Evolutionary conservation across 1,140 invertebrate genomes (phyloP).

Genomic region (Aphaenogaster rudis): DNA sequence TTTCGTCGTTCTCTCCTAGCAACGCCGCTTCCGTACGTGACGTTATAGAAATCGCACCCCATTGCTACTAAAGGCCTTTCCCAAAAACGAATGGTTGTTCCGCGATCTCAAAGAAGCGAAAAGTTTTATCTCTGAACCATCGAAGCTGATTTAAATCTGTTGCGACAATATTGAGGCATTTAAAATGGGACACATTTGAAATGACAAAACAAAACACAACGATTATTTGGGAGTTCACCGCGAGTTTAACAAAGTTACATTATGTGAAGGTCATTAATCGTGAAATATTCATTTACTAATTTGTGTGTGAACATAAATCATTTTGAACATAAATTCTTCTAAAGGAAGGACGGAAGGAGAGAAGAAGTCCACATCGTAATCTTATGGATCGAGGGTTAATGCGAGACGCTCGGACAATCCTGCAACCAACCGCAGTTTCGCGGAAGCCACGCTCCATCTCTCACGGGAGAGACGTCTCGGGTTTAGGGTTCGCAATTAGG

Average conservation of each 20-base stretch:
- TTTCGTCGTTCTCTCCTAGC: conserved; percentile 32
- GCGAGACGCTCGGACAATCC: conserved; percentile 24
- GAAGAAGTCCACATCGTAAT: not conserved
- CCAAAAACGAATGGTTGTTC: not conserved
- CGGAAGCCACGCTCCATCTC: conserved; percentile 34
- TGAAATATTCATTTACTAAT: conserved; percentile 9
- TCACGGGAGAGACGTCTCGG: conserved; percentile 44
- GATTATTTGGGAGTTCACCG: not conserved
- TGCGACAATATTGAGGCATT: not conserved
- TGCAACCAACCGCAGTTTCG: conserved; percentile 26
- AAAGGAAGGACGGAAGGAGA: not conserved
- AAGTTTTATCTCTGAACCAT: not conserved
- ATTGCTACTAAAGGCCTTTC: not conserved
- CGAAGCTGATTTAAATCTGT: conserved; percentile 8
- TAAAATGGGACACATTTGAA: not conserved
- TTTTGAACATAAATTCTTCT: not conserved
- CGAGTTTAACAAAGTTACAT: not conserved
- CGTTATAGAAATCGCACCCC: conserved; percentile 17
- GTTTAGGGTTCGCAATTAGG: conserved; percentile 56
- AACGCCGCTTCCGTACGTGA: conserved; percentile 21
- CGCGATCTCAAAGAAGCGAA: not conserved
- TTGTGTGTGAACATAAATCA: no score
- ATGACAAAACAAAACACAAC: not conserved
- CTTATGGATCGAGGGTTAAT: not conserved
- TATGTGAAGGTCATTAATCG: not conserved